Evolutionary conservation across 2,797 vertebrate genomes (phyloP).

Genomic region (Oreortyx pictus): DNA sequence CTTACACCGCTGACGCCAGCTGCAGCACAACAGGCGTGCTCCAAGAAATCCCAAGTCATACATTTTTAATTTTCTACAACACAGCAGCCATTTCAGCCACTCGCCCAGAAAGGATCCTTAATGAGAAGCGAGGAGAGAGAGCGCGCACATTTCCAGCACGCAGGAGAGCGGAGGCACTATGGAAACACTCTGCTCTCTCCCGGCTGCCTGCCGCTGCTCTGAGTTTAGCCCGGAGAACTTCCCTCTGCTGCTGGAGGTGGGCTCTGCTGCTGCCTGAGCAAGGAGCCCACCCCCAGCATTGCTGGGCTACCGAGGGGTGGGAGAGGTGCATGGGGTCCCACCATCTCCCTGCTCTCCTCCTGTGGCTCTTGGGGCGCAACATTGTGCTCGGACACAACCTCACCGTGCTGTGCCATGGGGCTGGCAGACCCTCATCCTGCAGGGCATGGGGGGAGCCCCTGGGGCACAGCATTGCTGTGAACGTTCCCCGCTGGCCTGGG

Average conservation of each 20-base stretch:
- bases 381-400: fast-evolving
- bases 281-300: neutral
- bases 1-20: neutral
- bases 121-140: neutral
- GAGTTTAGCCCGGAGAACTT: neutral
- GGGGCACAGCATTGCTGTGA: neutral
- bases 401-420: fast-evolving
- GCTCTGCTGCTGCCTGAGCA: neutral
- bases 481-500: neutral
- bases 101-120: constrained; percentile 4
- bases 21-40: neutral
- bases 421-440: neutral
- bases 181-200: neutral
- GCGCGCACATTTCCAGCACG: neutral
- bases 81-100: constrained; percentile 28
- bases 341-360: fast-evolving
- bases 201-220: neutral
- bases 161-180: neutral
- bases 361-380: fast-evolving
- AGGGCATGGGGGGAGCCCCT: neutral
- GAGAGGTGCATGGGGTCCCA: neutral
- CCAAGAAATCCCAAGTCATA: constrained; percentile 41
- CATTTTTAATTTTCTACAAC: constrained; percentile 44
- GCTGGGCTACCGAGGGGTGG: neutral
- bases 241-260: neutral